phyloP scores from a whole-genome alignment of 2,888 invertebrate genomes.

The Emmelina monodactyla region DNA sequence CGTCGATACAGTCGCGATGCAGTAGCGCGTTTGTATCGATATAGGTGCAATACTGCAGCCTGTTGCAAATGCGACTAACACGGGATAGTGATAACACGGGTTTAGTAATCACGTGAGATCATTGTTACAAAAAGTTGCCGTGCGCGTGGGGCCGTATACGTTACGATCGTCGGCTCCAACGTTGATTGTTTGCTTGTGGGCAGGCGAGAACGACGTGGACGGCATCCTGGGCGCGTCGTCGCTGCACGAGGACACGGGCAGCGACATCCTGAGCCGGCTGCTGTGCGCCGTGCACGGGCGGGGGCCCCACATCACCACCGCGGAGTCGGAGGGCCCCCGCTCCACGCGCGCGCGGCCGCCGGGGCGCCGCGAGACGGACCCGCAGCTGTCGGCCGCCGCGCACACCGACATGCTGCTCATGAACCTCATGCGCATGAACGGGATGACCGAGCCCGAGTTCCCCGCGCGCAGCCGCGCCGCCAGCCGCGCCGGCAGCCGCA shows the following conservation, averaged over 20 bases:
- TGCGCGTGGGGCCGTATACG: too few species aligned
- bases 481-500: constrained; percentile 5
- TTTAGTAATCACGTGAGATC: too few species aligned
- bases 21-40: too few species aligned
- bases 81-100: too few species aligned
- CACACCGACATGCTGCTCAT: constrained; percentile 53
- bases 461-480: constrained; percentile 14
- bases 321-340: constrained; percentile 22
- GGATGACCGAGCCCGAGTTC: too few species aligned
- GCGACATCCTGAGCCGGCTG: constrained; percentile 40
- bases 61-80: too few species aligned
- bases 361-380: constrained; percentile 27
- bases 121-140: too few species aligned
- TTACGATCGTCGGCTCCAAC: too few species aligned
- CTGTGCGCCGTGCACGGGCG: constrained; percentile 36
- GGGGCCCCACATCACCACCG: constrained; percentile 19
- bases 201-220: constrained; percentile 56
- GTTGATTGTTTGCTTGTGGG: too few species aligned
- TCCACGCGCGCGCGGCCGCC: constrained; percentile 15
- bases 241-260: constrained; percentile 18
- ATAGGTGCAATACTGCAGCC: too few species aligned
- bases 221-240: constrained; percentile 26
- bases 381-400: constrained; percentile 41
- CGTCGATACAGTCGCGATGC: too few species aligned
- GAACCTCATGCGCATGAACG: constrained; percentile 54